phyloP scores from a whole-genome alignment of 1,140 invertebrate genomes.

The Spodoptera frugiperda region DNA sequence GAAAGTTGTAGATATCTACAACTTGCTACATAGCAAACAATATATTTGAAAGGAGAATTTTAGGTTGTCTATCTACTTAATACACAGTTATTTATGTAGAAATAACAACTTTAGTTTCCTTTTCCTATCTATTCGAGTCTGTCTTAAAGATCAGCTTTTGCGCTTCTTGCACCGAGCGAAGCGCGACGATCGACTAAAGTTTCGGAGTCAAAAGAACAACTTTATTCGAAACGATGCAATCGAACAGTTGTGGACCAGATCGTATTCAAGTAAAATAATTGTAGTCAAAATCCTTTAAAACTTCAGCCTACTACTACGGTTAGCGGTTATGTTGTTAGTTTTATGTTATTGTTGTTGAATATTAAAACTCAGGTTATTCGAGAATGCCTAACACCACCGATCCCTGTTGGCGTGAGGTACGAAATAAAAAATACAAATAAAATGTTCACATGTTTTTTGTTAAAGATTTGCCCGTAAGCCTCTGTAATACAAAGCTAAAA shows the following conservation, averaged over 20 bases:
- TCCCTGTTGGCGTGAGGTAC: too few relatives aligned
- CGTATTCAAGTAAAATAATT: constrained; percentile 5
- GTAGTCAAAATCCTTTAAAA: too few relatives aligned
- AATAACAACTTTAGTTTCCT: constrained; percentile 7
- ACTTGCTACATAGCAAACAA: too few relatives aligned
- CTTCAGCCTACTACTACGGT: too few relatives aligned
- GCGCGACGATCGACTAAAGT: constrained; percentile 30
- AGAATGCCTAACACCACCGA: too few relatives aligned
- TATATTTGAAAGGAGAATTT: background rate
- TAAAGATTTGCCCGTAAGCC: constrained; percentile 8
- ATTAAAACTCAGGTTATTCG: too few relatives aligned
- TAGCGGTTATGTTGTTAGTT: too few relatives aligned
- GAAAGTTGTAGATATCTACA: too few relatives aligned
- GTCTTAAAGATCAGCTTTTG: constrained; percentile 33
- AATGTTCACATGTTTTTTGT: background rate
- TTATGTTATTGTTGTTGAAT: too few relatives aligned
- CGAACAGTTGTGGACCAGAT: constrained; percentile 10
- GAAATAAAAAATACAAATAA: constrained; percentile 15
- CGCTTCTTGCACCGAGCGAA: constrained; percentile 11
- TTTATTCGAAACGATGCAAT: constrained; percentile 20
- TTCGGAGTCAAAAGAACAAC: constrained; percentile 27
- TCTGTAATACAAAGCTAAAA: background rate
- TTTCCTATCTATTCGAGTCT: constrained; percentile 7
- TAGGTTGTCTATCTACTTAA: background rate
- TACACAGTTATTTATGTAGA: constrained; percentile 3